Evolutionary conservation across 2,888 invertebrate genomes (phyloP).

Genomic region (Sericinus montela): DNA sequence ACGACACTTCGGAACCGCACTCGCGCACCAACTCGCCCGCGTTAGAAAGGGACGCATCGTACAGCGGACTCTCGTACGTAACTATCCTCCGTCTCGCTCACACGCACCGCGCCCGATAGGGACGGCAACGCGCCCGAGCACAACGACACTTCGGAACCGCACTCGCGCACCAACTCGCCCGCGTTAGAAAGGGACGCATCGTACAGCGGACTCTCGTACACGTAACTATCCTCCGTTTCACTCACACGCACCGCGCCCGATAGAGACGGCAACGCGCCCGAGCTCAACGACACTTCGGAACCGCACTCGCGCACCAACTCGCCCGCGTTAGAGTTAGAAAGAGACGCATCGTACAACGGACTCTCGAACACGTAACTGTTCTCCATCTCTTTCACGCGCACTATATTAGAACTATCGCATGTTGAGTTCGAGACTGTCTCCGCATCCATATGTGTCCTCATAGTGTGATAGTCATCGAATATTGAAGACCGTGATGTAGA

Average conservation of each 20-base stretch:
- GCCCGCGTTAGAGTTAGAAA: not conserved
- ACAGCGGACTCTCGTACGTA: conserved; percentile 27
- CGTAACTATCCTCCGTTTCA: conserved; percentile 16
- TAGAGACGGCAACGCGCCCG: conserved; percentile 43
- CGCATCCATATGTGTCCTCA: conserved; percentile 28
- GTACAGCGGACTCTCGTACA: conserved; percentile 28
- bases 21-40: conserved; percentile 7
- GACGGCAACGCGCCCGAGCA: conserved; percentile 45
- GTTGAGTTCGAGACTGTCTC: conserved; percentile 29
- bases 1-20: not conserved
- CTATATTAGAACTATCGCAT: conserved; percentile 28
- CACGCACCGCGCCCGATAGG: conserved; percentile 39
- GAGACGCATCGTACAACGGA: conserved; percentile 32
- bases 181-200: conserved; percentile 22
- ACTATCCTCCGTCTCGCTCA: conserved; percentile 15
- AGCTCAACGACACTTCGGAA: not conserved
- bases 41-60: conserved; percentile 23
- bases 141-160: not conserved
- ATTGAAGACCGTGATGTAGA: conserved; percentile 57
- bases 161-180: conserved; percentile 7
- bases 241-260: conserved; percentile 36
- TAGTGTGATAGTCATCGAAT: conserved; percentile 61
- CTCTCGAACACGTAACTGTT: conserved; percentile 17
- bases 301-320: conserved; percentile 5
- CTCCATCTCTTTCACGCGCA: conserved; percentile 24